A percentile compares a stretch with the other conserved stretches of the same genome.
These are phyloP conservation scores for Neofelis nebulosa DNA, from an alignment of 2,113 vertebrate species.

Conservation along the genomic window DNA sequence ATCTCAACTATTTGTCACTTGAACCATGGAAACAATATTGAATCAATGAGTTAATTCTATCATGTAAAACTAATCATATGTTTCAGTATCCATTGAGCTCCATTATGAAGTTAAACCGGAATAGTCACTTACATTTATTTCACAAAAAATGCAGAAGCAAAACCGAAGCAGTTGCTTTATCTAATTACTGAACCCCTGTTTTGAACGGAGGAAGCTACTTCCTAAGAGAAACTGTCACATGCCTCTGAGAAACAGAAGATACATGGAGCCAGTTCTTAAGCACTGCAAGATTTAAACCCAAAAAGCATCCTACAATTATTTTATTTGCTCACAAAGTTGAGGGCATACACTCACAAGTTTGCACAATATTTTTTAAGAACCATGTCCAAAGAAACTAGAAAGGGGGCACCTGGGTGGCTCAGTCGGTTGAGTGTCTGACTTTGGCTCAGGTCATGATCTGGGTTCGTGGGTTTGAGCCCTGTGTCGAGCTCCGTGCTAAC, in stretches of 20 bases:
- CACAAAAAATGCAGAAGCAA: not conserved
- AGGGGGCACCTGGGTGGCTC: no score
- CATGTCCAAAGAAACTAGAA: not conserved
- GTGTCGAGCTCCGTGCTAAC: no score
- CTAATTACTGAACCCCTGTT: slow-evolving; percentile 84
- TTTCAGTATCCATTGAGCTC: not conserved
- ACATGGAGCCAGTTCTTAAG: slow-evolving; percentile 87
- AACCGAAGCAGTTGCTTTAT: not conserved
- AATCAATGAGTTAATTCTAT: not conserved
- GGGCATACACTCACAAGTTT: not conserved
- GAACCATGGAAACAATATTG: slow-evolving; percentile 21
- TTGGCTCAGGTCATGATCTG: no score
- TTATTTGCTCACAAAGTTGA: not conserved
- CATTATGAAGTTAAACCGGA: not conserved
- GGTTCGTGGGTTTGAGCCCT: no score
- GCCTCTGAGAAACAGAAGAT: slow-evolving; percentile 87
- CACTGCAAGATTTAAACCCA: slow-evolving; percentile 83
- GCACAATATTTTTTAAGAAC: not conserved
- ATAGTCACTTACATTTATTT: not conserved
- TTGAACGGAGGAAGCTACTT: slow-evolving; percentile 88
- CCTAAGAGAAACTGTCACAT: slow-evolving; percentile 84
- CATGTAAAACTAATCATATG: not conserved
- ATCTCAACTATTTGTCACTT: not conserved
- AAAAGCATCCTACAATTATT: not conserved
- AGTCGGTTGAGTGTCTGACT: no score